Conservation (phyloP, 2,888 invertebrate genomes). For the Pelosia muscerda region DNA sequence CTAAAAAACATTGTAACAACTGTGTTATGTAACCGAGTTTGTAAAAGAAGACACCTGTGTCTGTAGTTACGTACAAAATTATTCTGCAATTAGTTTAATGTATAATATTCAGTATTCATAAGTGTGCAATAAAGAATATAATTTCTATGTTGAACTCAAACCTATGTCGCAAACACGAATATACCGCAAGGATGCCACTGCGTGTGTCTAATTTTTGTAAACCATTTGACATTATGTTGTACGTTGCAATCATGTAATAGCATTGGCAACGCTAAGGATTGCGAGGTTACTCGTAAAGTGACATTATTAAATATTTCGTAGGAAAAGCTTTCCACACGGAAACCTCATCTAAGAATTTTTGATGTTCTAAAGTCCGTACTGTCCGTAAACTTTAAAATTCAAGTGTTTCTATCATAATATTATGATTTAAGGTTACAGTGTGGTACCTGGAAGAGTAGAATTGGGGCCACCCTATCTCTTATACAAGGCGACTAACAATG, state of each 20-base stretch:
- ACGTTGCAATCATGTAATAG: slow-evolving; percentile 39
- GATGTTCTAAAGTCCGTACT: too few species aligned
- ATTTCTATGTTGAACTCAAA: slow-evolving; percentile 8
- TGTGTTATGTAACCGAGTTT: slow-evolving; percentile 7
- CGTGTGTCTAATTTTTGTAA: slow-evolving; percentile 31
- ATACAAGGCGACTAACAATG: too few species aligned
- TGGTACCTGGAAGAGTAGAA: too few species aligned
- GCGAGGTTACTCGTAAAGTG: slow-evolving; percentile 30
- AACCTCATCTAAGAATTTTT: neutral
- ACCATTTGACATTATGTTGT: slow-evolving; percentile 35
- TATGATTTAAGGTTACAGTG: too few species aligned
- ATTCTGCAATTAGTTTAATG: neutral
- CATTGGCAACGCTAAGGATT: slow-evolving; percentile 36
- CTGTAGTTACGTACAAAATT: slow-evolving; percentile 8
- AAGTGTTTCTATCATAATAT: too few species aligned
- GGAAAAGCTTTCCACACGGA: slow-evolving; percentile 13
- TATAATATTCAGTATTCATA: slow-evolving; percentile 1
- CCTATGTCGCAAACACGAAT: slow-evolving; percentile 5
- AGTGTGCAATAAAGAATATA: neutral
- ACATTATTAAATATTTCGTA: slow-evolving; percentile 35
- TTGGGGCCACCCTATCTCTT: too few species aligned
- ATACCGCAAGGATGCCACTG: slow-evolving; percentile 9
- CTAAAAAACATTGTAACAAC: neutral
- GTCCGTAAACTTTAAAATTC: too few species aligned
- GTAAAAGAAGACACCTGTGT: slow-evolving; percentile 18